Base-by-base conservation (phyloP, 2,888 invertebrate species). In the Peribatodes rhomboidaria region DNA sequence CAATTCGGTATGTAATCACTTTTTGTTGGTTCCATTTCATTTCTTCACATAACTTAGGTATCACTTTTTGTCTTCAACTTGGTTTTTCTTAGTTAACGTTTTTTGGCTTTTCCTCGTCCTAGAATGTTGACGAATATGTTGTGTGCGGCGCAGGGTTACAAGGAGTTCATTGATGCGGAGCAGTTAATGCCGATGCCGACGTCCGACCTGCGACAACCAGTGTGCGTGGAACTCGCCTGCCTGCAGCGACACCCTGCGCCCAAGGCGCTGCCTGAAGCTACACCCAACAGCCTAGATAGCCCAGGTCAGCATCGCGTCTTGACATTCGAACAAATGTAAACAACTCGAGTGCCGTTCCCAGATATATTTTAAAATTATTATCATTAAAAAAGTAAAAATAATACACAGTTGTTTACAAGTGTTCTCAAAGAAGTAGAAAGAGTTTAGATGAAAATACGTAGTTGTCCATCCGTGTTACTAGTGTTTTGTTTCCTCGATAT, bases 81-180 rank as follows among this genome's bases (percentile, higher is more conserved):
- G n/a, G n/a, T 10, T 37, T 11, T 1, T 13, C 37, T n/a, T 13
- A 37, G 13, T 37, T 13, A 1, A 37, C n/a, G 13, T 37, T 18
- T 41, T 16, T 14, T 14, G 39, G 39, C 14, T n/a, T 7, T 39
- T 42, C 18, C 2, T 20, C 8, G 16, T 16, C 20, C 9, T 4
- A 42, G 3, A 42, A 16, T 22, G 20, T 44, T 22, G 46, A 7
- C n/a, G 13, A 11, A 11, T 20, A 27, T 13, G 42, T 14, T 27
- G 46, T 47, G n/a, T 35, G 6, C 31, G 22, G 31, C 53, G 13
- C 52, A 98, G 98, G 97, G 97, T 82, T 97, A 96, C 94, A 97
- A 97, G 94, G 97, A 98, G 88, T 97, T 97, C 94, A 96, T 97
- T 86, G 98, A 98, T 91, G 97, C 98, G 66, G 98, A 98, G 94